Percentiles rank a stretch among this genome's conserved stretches.
Evolutionary conservation across 1,140 invertebrate species (phyloP).

Genomic region (Drosophila simulans): DNA sequence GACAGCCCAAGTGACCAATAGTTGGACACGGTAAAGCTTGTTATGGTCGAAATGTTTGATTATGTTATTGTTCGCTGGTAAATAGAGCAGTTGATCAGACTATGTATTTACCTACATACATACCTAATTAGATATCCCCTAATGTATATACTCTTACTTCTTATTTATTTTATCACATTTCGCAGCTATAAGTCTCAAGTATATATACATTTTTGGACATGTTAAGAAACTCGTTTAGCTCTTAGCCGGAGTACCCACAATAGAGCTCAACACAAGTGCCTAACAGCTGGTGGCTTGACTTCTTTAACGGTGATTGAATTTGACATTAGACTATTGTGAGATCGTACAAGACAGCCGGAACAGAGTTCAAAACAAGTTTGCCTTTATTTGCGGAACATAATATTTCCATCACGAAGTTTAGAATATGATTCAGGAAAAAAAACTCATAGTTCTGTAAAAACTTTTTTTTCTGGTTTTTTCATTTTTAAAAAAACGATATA

Average conservation of each 20-base stretch:
- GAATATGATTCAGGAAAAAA: conserved; percentile 14
- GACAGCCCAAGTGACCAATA: conserved; percentile 54
- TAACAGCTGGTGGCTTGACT: conserved; percentile 29
- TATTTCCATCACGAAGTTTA: conserved; percentile 57
- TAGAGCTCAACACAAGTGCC: conserved; percentile 17
- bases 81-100: conserved; percentile 53
- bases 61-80: conserved; percentile 57
- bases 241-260: conserved; percentile 1
- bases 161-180: conserved; percentile 6
- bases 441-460: neutral
- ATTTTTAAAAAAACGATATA: too few species aligned
- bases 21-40: conserved; percentile 39
- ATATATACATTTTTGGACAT: conserved; percentile 7
- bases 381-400: conserved; percentile 24
- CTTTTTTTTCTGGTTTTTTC: too few species aligned
- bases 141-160: conserved; percentile 20
- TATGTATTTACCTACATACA: conserved; percentile 23
- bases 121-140: conserved; percentile 30
- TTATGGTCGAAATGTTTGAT: conserved; percentile 55
- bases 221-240: conserved; percentile 3
- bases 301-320: conserved; percentile 33
- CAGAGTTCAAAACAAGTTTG: conserved; percentile 46
- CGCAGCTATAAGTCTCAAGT: conserved; percentile 12
- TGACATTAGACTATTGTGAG: conserved; percentile 27
- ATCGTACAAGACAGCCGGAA: neutral